Evolutionary conservation across 2,888 invertebrate species (phyloP).

Genomic region (Yponomeuta evonymella): DNA sequence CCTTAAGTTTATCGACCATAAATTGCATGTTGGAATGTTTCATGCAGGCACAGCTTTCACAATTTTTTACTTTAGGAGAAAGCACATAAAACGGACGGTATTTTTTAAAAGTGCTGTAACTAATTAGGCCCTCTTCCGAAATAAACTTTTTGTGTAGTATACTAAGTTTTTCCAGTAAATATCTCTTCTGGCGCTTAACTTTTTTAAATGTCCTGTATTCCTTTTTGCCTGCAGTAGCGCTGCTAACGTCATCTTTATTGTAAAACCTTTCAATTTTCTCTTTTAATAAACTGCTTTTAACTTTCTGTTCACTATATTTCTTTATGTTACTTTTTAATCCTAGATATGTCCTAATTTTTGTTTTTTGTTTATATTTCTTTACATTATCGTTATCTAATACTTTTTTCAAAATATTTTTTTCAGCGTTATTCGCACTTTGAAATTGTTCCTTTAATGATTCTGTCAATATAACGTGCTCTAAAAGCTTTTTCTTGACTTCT

Average conservation of each 20-base stretch:
- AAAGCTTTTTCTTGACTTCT: conserved; percentile 16
- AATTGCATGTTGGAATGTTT: conserved; percentile 10
- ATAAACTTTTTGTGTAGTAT: conserved; percentile 11
- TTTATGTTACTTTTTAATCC: conserved; percentile 19
- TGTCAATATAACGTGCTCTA: conserved; percentile 14
- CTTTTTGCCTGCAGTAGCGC: conserved; percentile 20
- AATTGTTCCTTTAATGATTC: conserved; percentile 13
- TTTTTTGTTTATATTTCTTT: conserved; percentile 18
- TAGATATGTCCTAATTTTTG: conserved; percentile 14
- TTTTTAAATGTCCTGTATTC: conserved; percentile 17
- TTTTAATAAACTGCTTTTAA: conserved; percentile 12
- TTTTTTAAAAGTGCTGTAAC: conserved; percentile 12
- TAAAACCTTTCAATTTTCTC: conserved; percentile 18
- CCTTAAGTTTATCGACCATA: background rate
- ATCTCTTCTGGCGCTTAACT: conserved; percentile 16
- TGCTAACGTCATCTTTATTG: conserved; percentile 18
- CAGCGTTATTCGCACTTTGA: conserved; percentile 14
- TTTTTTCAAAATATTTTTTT: conserved; percentile 15
- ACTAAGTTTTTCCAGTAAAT: conserved; percentile 6
- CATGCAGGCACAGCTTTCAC: background rate
- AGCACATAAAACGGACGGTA: conserved; percentile 14
- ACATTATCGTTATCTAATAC: conserved; percentile 11
- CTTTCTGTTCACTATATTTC: conserved; percentile 13
- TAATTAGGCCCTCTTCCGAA: background rate
- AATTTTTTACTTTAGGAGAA: conserved; percentile 1